phyloP scores from a whole-genome alignment of 1,140 invertebrate species.

The Pectinophora gossypiella region DNA sequence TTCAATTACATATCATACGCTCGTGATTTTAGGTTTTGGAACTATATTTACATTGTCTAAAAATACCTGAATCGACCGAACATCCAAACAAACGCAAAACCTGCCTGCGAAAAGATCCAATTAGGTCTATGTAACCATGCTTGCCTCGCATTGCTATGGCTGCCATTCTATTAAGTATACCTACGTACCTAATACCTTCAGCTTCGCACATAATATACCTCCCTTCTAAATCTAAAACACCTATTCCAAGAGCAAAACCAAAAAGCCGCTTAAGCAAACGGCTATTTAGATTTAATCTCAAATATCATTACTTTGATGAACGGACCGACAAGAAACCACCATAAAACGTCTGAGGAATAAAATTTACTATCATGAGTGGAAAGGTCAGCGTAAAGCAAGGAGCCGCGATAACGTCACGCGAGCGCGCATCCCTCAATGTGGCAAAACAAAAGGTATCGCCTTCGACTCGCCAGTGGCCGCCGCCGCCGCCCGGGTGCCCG shows the following conservation, averaged over 20 bases:
- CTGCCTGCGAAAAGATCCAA: no score
- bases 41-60: no score
- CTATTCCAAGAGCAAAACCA: no score
- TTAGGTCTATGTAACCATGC: no score
- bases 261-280: background rate
- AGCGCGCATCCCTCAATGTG: constrained; percentile 66
- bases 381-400: constrained; percentile 56
- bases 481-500: constrained; percentile 34
- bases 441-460: constrained; percentile 69
- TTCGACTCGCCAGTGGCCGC: constrained; percentile 62
- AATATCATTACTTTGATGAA: constrained; percentile 27
- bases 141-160: background rate
- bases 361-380: constrained; percentile 65
- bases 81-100: no score
- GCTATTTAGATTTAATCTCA: constrained; percentile 13
- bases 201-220: no score
- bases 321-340: constrained; percentile 28
- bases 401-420: constrained; percentile 65
- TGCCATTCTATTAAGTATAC: no score
- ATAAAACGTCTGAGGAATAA: constrained; percentile 61
- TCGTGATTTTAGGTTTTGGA: no score
- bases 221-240: no score
- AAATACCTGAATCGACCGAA: no score
- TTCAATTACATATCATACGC: no score
- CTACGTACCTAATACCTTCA: no score